phyloP scores from a whole-genome alignment of 2,888 invertebrate species.

The Trimorus sp. region DNA sequence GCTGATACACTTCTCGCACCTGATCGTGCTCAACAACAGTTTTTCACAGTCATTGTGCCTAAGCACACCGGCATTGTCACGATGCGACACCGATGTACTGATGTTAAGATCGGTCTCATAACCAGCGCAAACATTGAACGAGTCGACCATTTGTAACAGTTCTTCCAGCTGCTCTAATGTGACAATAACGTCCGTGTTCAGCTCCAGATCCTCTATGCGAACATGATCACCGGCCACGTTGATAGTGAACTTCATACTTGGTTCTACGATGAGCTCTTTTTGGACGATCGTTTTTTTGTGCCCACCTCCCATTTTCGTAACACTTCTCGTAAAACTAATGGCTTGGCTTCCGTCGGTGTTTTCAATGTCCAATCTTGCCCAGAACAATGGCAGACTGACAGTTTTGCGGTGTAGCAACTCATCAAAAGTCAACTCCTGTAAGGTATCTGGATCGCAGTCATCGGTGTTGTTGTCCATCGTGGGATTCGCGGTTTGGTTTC shows the following conservation, averaged over 20 bases:
- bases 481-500: no score
- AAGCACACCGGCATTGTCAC: constrained; percentile 1
- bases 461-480: no score
- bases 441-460: not conserved
- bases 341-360: not conserved
- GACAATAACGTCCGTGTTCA: not conserved
- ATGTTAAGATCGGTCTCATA: not conserved
- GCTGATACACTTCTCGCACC: not conserved
- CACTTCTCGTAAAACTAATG: not conserved
- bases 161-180: not conserved
- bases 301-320: not conserved
- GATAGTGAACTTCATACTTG: not conserved
- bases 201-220: not conserved
- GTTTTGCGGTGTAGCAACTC: not conserved
- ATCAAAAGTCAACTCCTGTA: not conserved
- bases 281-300: not conserved
- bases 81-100: not conserved
- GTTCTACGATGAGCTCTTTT: not conserved
- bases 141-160: not conserved
- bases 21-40: not conserved
- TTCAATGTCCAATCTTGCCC: not conserved
- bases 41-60: not conserved
- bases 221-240: not conserved
- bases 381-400: not conserved
- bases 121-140: constrained; percentile 1